Conservation (phyloP, 2,888 invertebrate species). For the Oligia latruncula region DNA sequence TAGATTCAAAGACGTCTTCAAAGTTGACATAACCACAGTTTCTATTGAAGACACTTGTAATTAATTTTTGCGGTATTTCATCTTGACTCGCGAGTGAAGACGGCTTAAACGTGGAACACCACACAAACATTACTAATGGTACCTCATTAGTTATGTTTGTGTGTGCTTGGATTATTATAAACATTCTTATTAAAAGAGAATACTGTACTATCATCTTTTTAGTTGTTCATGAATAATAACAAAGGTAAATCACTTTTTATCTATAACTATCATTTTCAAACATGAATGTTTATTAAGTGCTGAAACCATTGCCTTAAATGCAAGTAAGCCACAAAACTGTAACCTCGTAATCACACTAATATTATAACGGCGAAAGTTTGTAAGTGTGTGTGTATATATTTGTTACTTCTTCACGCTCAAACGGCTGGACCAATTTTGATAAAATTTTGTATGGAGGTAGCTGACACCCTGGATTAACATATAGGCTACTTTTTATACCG, state of each 20-base stretch:
- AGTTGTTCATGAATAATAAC: background rate
- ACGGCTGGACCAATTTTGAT: no score
- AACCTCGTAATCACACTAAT: background rate
- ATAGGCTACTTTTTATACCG: no score
- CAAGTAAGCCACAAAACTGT: background rate
- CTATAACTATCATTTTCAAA: background rate
- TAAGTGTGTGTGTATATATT: no score
- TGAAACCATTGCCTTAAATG: background rate
- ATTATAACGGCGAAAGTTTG: no score
- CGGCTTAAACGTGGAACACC: background rate
- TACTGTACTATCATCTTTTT: background rate
- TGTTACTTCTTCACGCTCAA: no score
- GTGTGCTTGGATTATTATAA: background rate
- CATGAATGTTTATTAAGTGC: background rate
- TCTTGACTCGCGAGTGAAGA: constrained; percentile 6
- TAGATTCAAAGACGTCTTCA: constrained; percentile 5
- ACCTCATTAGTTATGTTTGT: background rate
- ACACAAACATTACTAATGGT: background rate
- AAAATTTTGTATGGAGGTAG: no score
- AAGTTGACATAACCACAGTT: constrained; percentile 1
- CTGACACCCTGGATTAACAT: no score
- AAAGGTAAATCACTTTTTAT: no score
- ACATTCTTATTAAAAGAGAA: background rate
- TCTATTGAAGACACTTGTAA: background rate
- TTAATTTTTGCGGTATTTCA: constrained; percentile 33